Conservation (phyloP, 1,140 invertebrate species). For the Diplogasteroides magnus region DNA sequence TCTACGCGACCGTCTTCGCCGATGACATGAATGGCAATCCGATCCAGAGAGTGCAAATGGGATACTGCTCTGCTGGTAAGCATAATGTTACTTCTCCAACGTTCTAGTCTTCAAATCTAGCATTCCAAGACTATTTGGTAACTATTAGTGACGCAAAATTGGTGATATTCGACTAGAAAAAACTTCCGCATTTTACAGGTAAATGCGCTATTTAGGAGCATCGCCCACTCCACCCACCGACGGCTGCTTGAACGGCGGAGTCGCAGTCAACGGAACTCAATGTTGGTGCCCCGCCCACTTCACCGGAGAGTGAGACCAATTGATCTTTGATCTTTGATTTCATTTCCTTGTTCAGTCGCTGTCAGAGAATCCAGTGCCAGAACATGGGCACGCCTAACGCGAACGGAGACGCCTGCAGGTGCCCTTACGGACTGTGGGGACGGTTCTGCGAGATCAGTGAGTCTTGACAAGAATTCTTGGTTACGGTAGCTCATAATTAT, state of each 20-base stretch:
- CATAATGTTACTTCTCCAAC: neutral
- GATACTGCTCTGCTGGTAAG: constrained; percentile 24
- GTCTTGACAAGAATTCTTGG: too few species aligned
- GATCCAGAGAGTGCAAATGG: constrained; percentile 30
- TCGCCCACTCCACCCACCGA: constrained; percentile 21
- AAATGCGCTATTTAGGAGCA: constrained; percentile 1
- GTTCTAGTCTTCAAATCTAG: too few species aligned
- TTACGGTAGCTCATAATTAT: too few species aligned
- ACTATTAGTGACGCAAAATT: too few species aligned
- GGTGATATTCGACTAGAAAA: too few species aligned
- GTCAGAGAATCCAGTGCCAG: constrained; percentile 30
- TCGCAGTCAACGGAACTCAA: constrained; percentile 20
- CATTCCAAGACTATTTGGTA: too few species aligned
- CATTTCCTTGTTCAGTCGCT: constrained; percentile 12
- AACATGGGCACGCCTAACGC: constrained; percentile 28
- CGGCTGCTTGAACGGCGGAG: constrained; percentile 36
- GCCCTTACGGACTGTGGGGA: constrained; percentile 27
- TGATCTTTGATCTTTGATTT: too few species aligned
- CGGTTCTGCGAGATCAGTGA: constrained; percentile 37
- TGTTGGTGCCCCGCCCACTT: constrained; percentile 35
- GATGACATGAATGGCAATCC: constrained; percentile 35
- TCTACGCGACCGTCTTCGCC: constrained; percentile 36
- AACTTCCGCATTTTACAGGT: too few species aligned
- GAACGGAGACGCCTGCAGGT: constrained; percentile 22
- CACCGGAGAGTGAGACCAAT: constrained; percentile 24